Evolutionary conservation across 2,113 vertebrate species (phyloP).

Genomic region (Synodontis membranacea): DNA sequence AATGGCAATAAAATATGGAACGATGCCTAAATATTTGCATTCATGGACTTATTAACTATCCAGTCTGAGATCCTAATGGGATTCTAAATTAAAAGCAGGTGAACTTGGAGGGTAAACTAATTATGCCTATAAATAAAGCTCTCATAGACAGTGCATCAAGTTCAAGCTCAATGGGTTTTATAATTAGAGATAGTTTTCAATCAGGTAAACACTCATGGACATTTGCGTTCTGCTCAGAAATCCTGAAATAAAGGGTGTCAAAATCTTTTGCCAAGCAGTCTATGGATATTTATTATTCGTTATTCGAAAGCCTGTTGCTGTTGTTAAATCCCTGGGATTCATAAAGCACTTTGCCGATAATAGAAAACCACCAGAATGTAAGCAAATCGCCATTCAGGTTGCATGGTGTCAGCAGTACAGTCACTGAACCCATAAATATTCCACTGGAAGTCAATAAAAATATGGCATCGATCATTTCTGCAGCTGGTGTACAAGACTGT

Average conservation of each 20-base stretch:
- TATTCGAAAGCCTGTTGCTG: not conserved
- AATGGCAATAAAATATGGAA: not conserved
- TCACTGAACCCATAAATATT: slow-evolving; percentile 21
- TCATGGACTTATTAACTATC: no score
- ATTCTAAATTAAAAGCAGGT: not conserved
- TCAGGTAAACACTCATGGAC: not conserved
- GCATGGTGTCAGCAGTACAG: slow-evolving; percentile 19
- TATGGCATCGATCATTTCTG: slow-evolving; percentile 24
- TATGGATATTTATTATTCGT: not conserved
- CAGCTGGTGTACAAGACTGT: slow-evolving; percentile 10
- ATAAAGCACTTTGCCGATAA: not conserved
- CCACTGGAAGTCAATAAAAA: slow-evolving; percentile 34
- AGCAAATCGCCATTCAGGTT: not conserved
- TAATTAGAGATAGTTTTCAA: not conserved
- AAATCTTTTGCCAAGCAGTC: not conserved
- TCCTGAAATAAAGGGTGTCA: not conserved
- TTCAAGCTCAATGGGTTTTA: not conserved
- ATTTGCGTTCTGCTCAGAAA: not conserved
- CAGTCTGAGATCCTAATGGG: not conserved
- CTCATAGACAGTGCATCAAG: not conserved
- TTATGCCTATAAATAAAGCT: slow-evolving; percentile 6
- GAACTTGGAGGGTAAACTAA: slow-evolving; percentile 1
- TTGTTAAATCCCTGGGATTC: not conserved
- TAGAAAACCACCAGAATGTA: not conserved
- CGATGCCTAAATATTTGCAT: not conserved